Percentiles rank a stretch among this genome's conserved stretches.
Evolutionary conservation across 1,140 invertebrate genomes (phyloP).

Genomic region (Carposina sasakii): DNA sequence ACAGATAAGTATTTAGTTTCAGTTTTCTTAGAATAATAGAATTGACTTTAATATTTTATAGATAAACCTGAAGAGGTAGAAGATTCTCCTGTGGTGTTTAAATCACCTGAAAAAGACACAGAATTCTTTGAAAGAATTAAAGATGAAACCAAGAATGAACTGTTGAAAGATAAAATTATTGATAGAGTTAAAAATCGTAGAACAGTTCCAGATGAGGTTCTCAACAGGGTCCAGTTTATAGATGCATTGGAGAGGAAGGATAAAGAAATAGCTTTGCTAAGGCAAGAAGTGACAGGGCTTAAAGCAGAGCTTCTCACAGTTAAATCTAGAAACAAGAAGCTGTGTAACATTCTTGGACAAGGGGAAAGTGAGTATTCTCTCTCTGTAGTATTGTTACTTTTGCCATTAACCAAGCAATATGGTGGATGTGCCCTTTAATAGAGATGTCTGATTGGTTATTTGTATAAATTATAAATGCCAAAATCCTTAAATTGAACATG

Average conservation of each 20-base stretch:
- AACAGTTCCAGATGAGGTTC: conserved; percentile 69
- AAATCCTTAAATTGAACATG: no score
- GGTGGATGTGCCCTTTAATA: no score
- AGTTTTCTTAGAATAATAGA: no score
- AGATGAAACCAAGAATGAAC: conserved; percentile 76
- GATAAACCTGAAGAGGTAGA: conserved; percentile 30
- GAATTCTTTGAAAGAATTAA: conserved; percentile 81
- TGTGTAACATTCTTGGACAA: conserved; percentile 83
- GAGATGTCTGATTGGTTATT: no score
- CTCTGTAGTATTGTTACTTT: neutral
- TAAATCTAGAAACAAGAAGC: conserved; percentile 83
- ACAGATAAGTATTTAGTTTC: no score
- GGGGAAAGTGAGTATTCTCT: conserved; percentile 80
- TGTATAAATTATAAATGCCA: no score
- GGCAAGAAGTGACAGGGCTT: conserved; percentile 75
- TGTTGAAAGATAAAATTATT: conserved; percentile 79
- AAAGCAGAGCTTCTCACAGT: conserved; percentile 81
- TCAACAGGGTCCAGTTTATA: conserved; percentile 74
- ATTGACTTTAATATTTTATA: no score
- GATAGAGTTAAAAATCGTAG: conserved; percentile 61
- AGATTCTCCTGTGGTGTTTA: conserved; percentile 27
- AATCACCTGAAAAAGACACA: conserved; percentile 43
- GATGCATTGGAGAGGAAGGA: conserved; percentile 79
- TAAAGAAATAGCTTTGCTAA: conserved; percentile 76
- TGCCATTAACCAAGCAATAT: no score